phyloP scores from a whole-genome alignment of 1,140 invertebrate species.

The Trissolcus basalis region DNA sequence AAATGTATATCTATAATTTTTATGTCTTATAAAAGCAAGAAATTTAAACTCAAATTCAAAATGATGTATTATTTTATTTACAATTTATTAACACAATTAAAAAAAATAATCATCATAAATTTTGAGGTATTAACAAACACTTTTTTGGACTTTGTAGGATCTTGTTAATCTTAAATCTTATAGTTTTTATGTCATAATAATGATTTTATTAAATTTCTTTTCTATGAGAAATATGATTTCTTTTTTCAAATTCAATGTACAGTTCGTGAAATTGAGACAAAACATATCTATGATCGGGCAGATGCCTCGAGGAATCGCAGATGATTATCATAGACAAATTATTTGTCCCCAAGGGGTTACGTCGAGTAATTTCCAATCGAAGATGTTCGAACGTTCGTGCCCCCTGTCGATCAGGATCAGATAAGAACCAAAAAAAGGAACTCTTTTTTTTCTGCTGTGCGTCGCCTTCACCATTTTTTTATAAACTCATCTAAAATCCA shows the following conservation, averaged over 20 bases:
- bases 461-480: neutral
- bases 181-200: no score
- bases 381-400: neutral
- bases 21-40: no score
- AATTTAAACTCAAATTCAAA: no score
- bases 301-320: neutral
- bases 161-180: no score
- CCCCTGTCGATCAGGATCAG: slow-evolving; percentile 1
- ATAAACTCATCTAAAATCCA: neutral
- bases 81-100: no score
- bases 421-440: neutral
- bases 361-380: neutral
- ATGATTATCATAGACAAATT: slow-evolving; percentile 2
- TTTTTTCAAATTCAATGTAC: neutral
- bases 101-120: no score
- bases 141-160: no score
- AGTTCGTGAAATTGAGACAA: neutral
- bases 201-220: no score
- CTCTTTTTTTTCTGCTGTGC: neutral
- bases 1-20: no score
- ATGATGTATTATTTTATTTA: no score
- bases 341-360: neutral
- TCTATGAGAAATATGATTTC: no score
- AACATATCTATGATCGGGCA: neutral
- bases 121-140: no score